phyloP scores from a whole-genome alignment of 2,113 vertebrate species.

The Meriones unguiculatus region DNA sequence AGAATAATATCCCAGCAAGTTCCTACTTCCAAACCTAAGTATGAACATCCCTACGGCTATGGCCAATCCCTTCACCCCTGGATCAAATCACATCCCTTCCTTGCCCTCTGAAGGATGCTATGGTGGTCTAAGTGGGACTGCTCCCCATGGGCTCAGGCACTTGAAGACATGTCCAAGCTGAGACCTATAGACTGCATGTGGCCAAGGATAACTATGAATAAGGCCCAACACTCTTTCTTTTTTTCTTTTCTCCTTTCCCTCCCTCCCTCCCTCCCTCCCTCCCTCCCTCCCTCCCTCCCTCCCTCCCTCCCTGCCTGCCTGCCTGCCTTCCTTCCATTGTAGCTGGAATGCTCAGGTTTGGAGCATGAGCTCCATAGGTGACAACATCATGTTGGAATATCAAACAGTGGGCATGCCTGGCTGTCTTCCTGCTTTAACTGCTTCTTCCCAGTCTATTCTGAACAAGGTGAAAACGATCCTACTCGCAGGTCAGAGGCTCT shows the following conservation, averaged over 20 bases:
- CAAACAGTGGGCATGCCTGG: neutral
- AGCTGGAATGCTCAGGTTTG: too few species aligned
- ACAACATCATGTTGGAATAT: neutral
- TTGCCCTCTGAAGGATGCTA: neutral
- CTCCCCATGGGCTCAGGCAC: neutral
- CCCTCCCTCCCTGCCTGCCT: too few species aligned
- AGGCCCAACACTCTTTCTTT: neutral
- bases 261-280: too few species aligned
- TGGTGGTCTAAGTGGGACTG: too few species aligned
- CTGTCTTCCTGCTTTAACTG: neutral
- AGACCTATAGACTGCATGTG: neutral
- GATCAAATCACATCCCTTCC: neutral
- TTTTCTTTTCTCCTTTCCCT: too few species aligned
- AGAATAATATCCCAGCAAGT: neutral
- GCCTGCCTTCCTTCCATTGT: accelerated
- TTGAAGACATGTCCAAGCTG: neutral
- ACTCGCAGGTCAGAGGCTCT: neutral
- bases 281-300: too few species aligned
- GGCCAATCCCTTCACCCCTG: neutral
- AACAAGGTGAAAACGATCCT: neutral
- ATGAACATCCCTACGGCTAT: neutral
- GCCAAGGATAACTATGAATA: neutral
- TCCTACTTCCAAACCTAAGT: neutral
- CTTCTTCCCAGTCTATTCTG: neutral
- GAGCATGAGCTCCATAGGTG: neutral